Evolutionary conservation across 2,888 invertebrate genomes (phyloP).

Genomic region (Dicyrtomina minuta): DNA sequence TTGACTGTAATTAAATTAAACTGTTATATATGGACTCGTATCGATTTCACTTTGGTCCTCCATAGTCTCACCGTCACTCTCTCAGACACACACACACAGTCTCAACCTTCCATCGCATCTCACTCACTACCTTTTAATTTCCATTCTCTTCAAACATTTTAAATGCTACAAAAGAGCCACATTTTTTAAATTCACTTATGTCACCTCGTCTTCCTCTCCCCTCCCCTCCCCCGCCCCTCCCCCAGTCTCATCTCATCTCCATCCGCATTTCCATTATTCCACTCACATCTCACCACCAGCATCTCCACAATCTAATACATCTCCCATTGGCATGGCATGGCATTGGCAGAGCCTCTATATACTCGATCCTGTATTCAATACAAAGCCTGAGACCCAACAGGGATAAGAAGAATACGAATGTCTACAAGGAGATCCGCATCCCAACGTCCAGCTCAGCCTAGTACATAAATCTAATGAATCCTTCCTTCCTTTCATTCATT

Average conservation of each 20-base stretch:
- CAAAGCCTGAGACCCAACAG: too few relatives aligned
- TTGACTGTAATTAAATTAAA: constrained; percentile 37
- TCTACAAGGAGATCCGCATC: too few relatives aligned
- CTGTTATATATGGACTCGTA: constrained; percentile 37
- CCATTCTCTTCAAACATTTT: constrained; percentile 22
- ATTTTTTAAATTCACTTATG: constrained; percentile 18
- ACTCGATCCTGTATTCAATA: too few relatives aligned
- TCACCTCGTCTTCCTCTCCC: constrained; percentile 10
- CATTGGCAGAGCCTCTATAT: too few relatives aligned
- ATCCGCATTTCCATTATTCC: not conserved
- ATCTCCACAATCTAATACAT: too few relatives aligned
- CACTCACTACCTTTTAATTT: constrained; percentile 23
- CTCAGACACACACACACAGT: too few relatives aligned
- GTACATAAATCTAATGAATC: not conserved
- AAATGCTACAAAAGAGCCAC: constrained; percentile 21
- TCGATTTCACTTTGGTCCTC: constrained; percentile 29
- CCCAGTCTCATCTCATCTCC: not conserved
- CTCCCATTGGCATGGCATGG: too few relatives aligned
- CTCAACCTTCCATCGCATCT: constrained; percentile 14
- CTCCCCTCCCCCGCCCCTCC: not conserved
- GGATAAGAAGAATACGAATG: too few relatives aligned
- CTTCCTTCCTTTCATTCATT: not conserved
- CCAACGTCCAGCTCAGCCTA: not conserved
- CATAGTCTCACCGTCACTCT: not conserved
- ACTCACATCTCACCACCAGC: not conserved